A percentile compares a stretch with the other conserved stretches of the same genome.
phyloP scores from a whole-genome alignment of 1,140 invertebrate genomes.

The Hyles euphorbiae region DNA sequence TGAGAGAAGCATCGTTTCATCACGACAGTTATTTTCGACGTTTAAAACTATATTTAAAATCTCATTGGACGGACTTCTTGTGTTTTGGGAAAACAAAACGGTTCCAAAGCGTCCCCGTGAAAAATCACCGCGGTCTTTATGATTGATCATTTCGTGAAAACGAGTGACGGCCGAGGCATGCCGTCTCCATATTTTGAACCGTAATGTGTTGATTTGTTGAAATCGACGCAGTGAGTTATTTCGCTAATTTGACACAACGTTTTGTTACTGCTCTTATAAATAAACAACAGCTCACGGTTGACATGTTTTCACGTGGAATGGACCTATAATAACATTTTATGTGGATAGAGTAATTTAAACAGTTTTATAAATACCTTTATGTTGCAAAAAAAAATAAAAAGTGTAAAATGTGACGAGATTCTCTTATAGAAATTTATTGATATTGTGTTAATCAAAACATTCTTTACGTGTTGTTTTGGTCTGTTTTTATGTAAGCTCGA shows the following conservation, averaged over 20 bases:
- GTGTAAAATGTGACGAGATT: too few species aligned
- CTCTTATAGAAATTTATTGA: too few species aligned
- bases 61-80: slow-evolving; percentile 37
- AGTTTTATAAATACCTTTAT: too few species aligned
- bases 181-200: slow-evolving; percentile 39
- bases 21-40: slow-evolving; percentile 44
- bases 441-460: too few species aligned
- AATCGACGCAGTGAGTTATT: slow-evolving; percentile 49
- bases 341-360: too few species aligned
- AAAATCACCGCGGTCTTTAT: slow-evolving; percentile 65
- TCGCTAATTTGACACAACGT: slow-evolving; percentile 40
- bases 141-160: slow-evolving; percentile 71
- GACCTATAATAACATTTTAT: neutral
- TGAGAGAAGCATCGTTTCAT: slow-evolving; percentile 48
- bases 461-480: too few species aligned
- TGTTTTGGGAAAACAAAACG: slow-evolving; percentile 60
- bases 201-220: slow-evolving; percentile 65
- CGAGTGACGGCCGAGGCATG: slow-evolving; percentile 20
- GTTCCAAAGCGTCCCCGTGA: slow-evolving; percentile 35
- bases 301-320: slow-evolving; percentile 5
- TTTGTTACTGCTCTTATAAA: slow-evolving; percentile 32
- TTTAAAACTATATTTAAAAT: slow-evolving; percentile 47
- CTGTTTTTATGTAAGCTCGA: slow-evolving; percentile 8
- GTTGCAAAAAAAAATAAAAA: too few species aligned
- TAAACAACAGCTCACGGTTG: slow-evolving; percentile 25